phyloP scores from a whole-genome alignment of 2,888 invertebrate species.

The Oligia fasciuncula region DNA sequence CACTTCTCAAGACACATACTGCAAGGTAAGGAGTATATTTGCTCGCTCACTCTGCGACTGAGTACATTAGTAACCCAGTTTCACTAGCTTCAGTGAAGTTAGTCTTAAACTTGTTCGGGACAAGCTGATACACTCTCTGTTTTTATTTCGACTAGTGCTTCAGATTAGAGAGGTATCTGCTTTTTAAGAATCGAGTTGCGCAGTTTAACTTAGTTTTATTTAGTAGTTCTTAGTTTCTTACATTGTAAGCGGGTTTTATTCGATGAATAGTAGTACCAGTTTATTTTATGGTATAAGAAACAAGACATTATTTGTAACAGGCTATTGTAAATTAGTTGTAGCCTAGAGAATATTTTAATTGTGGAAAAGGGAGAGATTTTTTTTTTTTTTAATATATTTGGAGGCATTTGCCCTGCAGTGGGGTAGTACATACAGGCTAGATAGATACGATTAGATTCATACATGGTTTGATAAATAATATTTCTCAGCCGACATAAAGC shows the following conservation, averaged over 20 bases:
- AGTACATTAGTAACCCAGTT: conserved; percentile 58
- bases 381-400: too few relatives aligned
- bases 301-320: background rate
- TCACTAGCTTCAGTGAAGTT: conserved; percentile 47
- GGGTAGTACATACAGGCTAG: background rate
- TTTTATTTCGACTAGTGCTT: conserved; percentile 42
- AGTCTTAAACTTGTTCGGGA: conserved; percentile 45
- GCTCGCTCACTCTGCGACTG: conserved; percentile 39
- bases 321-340: background rate
- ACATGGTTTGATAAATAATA: too few relatives aligned
- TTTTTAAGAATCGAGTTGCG: conserved; percentile 14
- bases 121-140: conserved; percentile 43
- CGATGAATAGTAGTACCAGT: background rate
- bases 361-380: background rate
- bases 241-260: conserved; percentile 12
- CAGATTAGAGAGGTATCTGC: conserved; percentile 31
- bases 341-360: background rate
- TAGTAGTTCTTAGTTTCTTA: background rate
- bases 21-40: conserved; percentile 40
- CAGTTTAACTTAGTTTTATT: conserved; percentile 14
- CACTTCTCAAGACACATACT: conserved; percentile 17
- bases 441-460: background rate
- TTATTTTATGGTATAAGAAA: background rate
- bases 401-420: background rate
- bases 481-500: too few relatives aligned